A percentile compares a stretch with the other conserved stretches of the same genome.
These are phyloP conservation scores for Pelodiscus sinensis DNA, from an alignment of 2,113 vertebrate species.

Conservation along the genomic window DNA sequence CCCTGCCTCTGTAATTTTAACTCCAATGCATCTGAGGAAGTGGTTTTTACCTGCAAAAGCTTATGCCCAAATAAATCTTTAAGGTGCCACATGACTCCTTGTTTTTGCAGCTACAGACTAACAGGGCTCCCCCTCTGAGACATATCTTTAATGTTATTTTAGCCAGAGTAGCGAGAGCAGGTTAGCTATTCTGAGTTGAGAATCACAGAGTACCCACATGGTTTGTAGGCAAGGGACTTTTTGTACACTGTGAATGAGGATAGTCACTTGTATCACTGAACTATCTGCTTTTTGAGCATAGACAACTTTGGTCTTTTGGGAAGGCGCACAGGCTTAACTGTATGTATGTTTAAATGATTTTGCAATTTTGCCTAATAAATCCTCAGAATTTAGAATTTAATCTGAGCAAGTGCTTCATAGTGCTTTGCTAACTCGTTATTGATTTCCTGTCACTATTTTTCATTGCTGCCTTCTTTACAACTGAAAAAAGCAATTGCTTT, in stretches of 20 bases:
- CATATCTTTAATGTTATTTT: neutral
- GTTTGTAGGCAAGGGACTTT: neutral
- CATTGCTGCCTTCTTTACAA: neutral
- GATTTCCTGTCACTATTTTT: neutral
- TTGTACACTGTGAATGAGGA: neutral
- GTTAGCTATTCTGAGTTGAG: neutral
- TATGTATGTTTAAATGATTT: neutral
- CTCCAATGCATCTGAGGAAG: too few species aligned
- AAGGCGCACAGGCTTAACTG: neutral
- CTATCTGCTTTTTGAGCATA: neutral
- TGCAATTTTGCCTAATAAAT: neutral
- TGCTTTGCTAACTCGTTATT: neutral
- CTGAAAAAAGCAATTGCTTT: neutral
- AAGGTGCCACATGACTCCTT: too few species aligned
- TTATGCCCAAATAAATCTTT: too few species aligned
- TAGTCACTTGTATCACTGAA: neutral
- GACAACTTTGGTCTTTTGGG: neutral
- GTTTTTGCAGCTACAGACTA: too few species aligned
- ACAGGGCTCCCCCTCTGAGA: too few species aligned
- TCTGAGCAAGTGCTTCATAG: neutral
- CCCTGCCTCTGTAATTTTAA: too few species aligned
- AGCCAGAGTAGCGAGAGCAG: neutral
- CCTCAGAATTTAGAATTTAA: neutral
- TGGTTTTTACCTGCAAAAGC: too few species aligned
- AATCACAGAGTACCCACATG: too few species aligned